Conservation (phyloP, 2,113 vertebrate species). For the Tachysurus fulvidraco region DNA sequence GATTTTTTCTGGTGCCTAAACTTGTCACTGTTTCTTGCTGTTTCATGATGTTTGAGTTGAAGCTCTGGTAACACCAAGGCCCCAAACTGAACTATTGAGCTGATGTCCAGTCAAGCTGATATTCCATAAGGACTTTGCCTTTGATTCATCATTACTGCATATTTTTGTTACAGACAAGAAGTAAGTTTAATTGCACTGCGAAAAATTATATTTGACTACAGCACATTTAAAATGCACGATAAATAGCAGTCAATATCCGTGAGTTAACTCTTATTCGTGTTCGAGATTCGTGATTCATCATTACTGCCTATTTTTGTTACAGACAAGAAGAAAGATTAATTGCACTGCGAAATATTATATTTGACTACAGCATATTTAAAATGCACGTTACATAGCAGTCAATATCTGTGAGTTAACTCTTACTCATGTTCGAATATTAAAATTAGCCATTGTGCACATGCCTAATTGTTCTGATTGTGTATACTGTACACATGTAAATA, state of each 20-base stretch:
- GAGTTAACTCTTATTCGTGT: neutral
- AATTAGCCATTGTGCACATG: neutral
- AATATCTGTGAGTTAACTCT: neutral
- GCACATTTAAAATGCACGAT: neutral
- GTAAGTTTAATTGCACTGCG: neutral
- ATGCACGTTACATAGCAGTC: too few relatives aligned
- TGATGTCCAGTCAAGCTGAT: neutral
- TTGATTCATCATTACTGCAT: neutral
- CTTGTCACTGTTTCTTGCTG: neutral
- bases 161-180: neutral
- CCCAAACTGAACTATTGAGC: neutral
- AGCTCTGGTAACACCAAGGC: neutral
- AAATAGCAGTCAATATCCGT: neutral
- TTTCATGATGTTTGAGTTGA: neutral
- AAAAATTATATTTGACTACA: neutral
- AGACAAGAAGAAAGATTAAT: neutral
- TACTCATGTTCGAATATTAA: neutral
- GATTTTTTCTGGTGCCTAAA: neutral
- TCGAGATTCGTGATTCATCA: neutral
- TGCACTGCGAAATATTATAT: neutral
- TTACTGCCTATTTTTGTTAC: neutral
- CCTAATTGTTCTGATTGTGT: neutral
- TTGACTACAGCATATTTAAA: neutral
- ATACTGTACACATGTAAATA: neutral
- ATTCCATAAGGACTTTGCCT: neutral